phyloP scores from a whole-genome alignment of 1,140 invertebrate species.

The Asobara japonica region DNA sequence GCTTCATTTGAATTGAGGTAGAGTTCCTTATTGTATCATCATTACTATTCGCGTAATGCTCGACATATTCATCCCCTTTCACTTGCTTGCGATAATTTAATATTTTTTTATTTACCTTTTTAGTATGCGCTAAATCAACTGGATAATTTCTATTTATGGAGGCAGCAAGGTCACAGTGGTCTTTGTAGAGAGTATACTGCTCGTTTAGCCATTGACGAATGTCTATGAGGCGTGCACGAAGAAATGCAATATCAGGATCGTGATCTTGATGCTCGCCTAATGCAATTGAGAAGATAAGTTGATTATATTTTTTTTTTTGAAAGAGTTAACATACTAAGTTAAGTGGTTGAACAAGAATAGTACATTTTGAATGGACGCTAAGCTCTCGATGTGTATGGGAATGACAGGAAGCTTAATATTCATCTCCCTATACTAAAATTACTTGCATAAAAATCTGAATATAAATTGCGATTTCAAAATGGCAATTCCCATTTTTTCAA shows the following conservation, averaged over 20 bases:
- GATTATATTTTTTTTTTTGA: too few relatives aligned
- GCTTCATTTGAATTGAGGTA: not conserved
- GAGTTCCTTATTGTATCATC: constrained; percentile 22
- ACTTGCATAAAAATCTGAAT: too few relatives aligned
- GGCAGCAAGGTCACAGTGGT: constrained; percentile 46
- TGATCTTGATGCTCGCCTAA: constrained; percentile 35
- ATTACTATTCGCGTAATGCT: not conserved
- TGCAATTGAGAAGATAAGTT: constrained; percentile 15
- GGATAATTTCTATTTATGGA: constrained; percentile 53
- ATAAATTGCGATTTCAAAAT: too few relatives aligned
- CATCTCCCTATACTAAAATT: too few relatives aligned
- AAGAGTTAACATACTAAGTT: too few relatives aligned
- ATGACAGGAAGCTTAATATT: too few relatives aligned
- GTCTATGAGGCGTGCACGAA: constrained; percentile 43
- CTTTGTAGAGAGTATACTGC: constrained; percentile 55
- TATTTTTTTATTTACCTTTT: not conserved
- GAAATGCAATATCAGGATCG: constrained; percentile 22
- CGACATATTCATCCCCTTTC: not conserved
- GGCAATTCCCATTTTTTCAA: too few relatives aligned
- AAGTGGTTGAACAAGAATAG: too few relatives aligned
- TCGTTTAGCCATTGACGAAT: constrained; percentile 55
- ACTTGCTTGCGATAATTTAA: not conserved
- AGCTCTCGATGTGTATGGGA: too few relatives aligned
- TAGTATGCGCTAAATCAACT: not conserved
- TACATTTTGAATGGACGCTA: too few relatives aligned